Evolutionary conservation across 2,113 vertebrate genomes (phyloP), one percentile per base, ranked within the genome.

Genomic region (Platichthys flesus): DNA sequence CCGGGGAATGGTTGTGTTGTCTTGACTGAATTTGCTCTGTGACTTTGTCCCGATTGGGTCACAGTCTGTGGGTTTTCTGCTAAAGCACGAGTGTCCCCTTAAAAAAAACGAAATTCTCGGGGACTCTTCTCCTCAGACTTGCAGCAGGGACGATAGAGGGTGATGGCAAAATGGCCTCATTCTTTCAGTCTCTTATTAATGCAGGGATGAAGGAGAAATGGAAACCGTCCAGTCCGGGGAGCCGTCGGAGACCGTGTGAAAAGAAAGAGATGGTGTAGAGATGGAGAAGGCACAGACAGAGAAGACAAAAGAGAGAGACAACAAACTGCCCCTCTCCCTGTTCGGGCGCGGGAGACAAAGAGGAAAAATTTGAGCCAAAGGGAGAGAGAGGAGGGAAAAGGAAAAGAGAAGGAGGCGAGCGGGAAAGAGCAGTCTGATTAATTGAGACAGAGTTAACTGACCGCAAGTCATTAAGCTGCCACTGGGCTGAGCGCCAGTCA

Each of bases 401-500:
- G 26, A 23, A 23, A 23, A 23, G 28, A 40, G 7, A 57, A 67
- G 62, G 81, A 71, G 67, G 70, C 66, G 23, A 78, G 71, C 49
- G 1, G 69, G 87, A 92, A 89, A 85, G 88, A 92, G 88, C 84
- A 88, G 79, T 85, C 86, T 91, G 90, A 93, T 93, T 90, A 92
- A 93, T 91, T 92, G 92, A 93, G 92, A 93, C 92, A 90, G 90
- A 93, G 86, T 89, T 88, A 90, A 91, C 89, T 93, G 90, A 93
- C 91, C 90, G 85, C 90, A 90, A 91, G 90, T 93, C 90, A 91
- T 94, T 93, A 93, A 90, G 90, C 85, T 77, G 89, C 90, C 90
- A 90, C 74, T 86, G 88, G 91, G 89, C 85, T 76, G 85, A 91
- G 86, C 68, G 71, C 84, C 87, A 91, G 90, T 94, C 92, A 93